Evolutionary conservation across 2,888 invertebrate genomes (phyloP), one percentile per base, ranked within the genome.

Genomic region (Mimas tiliae): DNA sequence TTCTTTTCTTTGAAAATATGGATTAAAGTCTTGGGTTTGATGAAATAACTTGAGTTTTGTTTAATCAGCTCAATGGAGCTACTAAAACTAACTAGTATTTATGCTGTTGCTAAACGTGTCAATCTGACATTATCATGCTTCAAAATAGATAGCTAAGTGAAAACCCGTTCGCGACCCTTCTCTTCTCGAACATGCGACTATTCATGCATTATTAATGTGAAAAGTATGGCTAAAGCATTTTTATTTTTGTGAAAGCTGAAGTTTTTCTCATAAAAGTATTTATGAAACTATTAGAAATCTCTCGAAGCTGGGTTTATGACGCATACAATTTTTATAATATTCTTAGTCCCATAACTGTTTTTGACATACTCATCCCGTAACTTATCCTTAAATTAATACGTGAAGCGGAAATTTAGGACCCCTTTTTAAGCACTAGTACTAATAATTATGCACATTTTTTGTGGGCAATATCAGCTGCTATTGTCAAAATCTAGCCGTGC

Each of bases 211-310:
- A 50, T 63, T 50, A 50, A 58, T 58, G 38, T 12, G 9, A 58
- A 50, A 47, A 27, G 62, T 62, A 65, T 69, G 69, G 68, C 65
- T 68, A 64, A 70, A 65, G 67, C 65, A 74, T 72, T 72, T 68
- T 55, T 33, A 53, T 34, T 53, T 42, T 38, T 9, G 16, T 58
- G 38, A 38, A 42, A 58, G 38, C 16, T 9, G 16, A 38, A 42
- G 58, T 19, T 11, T 38, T 19, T 58, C 12, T 58, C 16, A 6
- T 42, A 9, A 19, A 38, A 16, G 38, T 58, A 19, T 58, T 19
- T 19, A 19, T 16, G 2, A 8, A 50, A 16, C 19, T 50, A 50
- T 50, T 16, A 50, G 7, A 9, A 9, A 50, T 50, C 12, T 45
- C 8, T 12, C 14, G 45, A 45, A 45, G 12, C 8, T 45, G 9